A percentile compares a stretch with the other conserved stretches of the same genome.
Conservation (phyloP, 2,113 vertebrate species). For the Xenopus borealis region DNA sequence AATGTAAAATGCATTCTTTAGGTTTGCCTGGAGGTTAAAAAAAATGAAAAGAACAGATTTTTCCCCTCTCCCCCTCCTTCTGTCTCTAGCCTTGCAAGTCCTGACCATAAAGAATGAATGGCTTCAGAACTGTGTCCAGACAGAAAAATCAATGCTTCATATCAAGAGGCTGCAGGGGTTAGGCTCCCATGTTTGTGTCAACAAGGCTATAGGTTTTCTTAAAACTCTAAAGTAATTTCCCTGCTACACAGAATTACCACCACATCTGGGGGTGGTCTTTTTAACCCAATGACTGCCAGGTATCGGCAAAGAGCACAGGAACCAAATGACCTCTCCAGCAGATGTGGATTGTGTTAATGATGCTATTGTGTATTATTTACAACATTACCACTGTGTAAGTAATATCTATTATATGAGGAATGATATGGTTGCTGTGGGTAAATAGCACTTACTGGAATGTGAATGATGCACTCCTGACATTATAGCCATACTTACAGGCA, state of each 20-base stretch:
- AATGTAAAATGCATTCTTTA: conserved; percentile 79
- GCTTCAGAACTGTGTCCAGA: conserved; percentile 85
- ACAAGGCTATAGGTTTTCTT: conserved; percentile 99
- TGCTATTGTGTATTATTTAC: too few relatives aligned
- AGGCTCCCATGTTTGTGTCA: conserved; percentile 97
- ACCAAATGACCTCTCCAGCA: too few relatives aligned
- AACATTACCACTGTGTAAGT: too few relatives aligned
- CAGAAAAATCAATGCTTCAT: conserved; percentile 99
- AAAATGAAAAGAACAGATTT: conserved; percentile 79
- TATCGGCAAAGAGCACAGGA: background rate
- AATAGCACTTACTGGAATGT: too few relatives aligned
- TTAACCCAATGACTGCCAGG: conserved; percentile 25
- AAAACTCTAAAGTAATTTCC: conserved; percentile 97
- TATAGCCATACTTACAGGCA: too few relatives aligned
- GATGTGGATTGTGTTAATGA: too few relatives aligned
- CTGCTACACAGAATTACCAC: conserved; percentile 73
- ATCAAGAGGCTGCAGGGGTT: conserved; percentile 98
- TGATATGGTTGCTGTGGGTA: too few relatives aligned
- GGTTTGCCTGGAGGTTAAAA: conserved; percentile 79
- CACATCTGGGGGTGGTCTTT: conserved; percentile 86
- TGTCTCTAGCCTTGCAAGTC: conserved; percentile 74
- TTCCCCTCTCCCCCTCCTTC: conserved; percentile 61
- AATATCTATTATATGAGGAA: too few relatives aligned
- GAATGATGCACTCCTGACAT: too few relatives aligned
- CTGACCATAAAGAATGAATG: conserved; percentile 97